Evolutionary conservation across 2,113 vertebrate species (phyloP).

Genomic region (Eulemur macaco): DNA sequence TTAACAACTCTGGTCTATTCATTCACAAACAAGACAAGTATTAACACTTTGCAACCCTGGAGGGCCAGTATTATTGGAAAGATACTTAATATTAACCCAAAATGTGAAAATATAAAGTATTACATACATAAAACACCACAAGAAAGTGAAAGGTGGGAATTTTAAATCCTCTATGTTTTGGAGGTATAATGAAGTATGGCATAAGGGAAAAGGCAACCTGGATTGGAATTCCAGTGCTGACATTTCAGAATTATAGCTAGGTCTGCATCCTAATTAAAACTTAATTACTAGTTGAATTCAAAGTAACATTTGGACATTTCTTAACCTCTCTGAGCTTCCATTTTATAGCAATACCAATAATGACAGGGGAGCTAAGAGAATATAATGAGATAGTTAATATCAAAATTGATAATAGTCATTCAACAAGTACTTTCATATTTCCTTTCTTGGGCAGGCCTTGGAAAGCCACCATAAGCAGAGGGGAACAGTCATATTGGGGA

Average conservation of each 20-base stretch:
- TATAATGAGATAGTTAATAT: not conserved
- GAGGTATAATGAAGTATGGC: not conserved
- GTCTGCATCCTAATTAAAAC: not conserved
- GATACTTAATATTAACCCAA: not conserved
- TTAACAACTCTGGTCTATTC: not conserved
- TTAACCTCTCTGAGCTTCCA: not conserved
- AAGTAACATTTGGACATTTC: not conserved
- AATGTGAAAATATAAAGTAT: not conserved
- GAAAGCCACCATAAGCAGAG: not conserved
- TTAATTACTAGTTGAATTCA: not conserved
- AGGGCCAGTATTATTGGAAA: not conserved
- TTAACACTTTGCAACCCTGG: not conserved
- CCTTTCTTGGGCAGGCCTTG: not conserved
- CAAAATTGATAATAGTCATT: not conserved
- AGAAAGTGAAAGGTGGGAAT: not conserved
- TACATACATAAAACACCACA: not conserved
- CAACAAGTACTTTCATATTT: not conserved
- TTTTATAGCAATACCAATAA: not conserved
- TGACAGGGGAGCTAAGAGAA: not conserved
- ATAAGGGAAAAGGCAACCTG: not conserved
- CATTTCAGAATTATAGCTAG: not conserved
- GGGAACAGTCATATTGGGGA: not conserved
- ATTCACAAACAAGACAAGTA: not conserved
- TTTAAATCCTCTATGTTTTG: not conserved
- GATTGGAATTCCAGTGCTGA: not conserved